Conservation (phyloP, 2,888 invertebrate genomes). For the Acanthoscelides obtectus region DNA sequence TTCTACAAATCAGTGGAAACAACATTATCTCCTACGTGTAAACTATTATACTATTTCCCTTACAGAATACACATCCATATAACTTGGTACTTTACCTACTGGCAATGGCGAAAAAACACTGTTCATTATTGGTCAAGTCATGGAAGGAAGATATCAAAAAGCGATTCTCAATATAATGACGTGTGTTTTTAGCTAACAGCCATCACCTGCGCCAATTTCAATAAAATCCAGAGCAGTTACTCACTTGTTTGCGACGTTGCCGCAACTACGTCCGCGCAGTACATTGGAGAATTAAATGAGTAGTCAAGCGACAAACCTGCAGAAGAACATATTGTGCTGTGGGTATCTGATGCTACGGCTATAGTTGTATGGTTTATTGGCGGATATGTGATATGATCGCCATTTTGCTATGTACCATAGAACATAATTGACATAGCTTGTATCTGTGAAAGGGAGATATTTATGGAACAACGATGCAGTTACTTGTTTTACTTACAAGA, state of each 20-base stretch:
- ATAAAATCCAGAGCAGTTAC: background rate
- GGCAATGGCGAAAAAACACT: background rate
- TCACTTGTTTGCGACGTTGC: background rate
- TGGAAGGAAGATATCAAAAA: background rate
- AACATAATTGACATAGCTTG: background rate
- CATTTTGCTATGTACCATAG: background rate
- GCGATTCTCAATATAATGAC: background rate
- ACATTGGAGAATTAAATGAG: background rate
- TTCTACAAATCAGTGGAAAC: background rate
- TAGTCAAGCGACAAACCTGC: background rate
- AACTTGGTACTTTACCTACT: background rate
- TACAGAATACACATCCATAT: background rate
- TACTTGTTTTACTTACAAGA: no score
- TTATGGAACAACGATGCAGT: no score
- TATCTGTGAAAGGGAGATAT: background rate
- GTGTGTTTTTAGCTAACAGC: background rate
- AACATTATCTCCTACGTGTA: background rate
- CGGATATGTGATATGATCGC: background rate
- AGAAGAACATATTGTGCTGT: background rate
- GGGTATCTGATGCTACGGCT: background rate
- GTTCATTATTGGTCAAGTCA: background rate
- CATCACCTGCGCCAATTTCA: background rate
- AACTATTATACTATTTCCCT: background rate
- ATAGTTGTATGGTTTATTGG: background rate
- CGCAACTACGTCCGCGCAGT: background rate